A percentile compares a stretch with the other conserved stretches of the same genome.
These are phyloP conservation scores for Peromyscus eremicus DNA, from an alignment of 2,797 vertebrate genomes.

Conservation along the genomic window DNA sequence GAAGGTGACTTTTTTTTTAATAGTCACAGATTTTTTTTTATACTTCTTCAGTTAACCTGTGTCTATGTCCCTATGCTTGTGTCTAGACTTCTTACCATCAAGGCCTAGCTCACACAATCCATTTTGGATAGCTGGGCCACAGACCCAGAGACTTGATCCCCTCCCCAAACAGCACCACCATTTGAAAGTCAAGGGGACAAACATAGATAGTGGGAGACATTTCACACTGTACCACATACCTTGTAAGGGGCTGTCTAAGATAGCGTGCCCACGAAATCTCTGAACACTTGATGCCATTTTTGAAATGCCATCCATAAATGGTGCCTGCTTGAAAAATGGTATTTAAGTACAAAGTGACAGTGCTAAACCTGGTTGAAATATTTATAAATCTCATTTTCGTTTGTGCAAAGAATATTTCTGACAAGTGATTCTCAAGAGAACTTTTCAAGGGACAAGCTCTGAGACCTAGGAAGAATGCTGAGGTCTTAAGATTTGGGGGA, in stretches of 20 bases:
- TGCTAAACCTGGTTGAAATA: conserved; percentile 50
- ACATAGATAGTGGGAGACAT: background rate
- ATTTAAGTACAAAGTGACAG: conserved; percentile 27
- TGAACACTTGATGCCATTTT: conserved; percentile 24
- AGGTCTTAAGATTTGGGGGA: background rate
- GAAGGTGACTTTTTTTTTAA: background rate
- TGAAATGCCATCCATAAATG: conserved; percentile 28
- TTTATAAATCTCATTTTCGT: conserved; percentile 68
- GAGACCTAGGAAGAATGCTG: background rate
- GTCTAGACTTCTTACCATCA: background rate
- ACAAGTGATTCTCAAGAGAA: conserved; percentile 62
- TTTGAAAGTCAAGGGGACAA: background rate
- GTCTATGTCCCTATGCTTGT: background rate
- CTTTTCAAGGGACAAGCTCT: conserved; percentile 60
- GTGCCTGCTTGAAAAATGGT: conserved; percentile 2
- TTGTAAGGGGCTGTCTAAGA: background rate
- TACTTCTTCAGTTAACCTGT: background rate
- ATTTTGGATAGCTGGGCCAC: background rate
- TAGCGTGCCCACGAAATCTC: background rate
- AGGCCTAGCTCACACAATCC: background rate
- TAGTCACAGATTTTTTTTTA: background rate
- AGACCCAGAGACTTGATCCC: background rate
- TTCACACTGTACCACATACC: background rate
- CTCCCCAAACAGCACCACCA: background rate
- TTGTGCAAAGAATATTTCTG: conserved; percentile 33